Evolutionary conservation across 2,113 vertebrate species (phyloP).

Genomic region (Monopterus albus): DNA sequence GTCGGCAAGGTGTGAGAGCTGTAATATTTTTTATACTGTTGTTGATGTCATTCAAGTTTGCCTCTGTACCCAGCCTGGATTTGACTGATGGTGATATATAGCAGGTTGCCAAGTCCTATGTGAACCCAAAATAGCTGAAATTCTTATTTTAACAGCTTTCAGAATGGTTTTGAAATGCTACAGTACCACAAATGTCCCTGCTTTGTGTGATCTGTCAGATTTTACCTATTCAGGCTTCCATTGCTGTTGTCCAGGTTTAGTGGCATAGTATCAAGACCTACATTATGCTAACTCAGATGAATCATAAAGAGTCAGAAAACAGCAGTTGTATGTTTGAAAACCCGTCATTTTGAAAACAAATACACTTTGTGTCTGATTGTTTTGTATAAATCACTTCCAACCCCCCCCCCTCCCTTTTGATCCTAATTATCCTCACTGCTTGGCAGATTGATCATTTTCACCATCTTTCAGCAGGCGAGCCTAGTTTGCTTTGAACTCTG

Average conservation of each 20-base stretch:
- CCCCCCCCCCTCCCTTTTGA: slow-evolving; percentile 6
- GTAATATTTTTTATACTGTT: slow-evolving; percentile 17
- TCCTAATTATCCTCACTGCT: slow-evolving; percentile 35
- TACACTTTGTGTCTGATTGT: not conserved
- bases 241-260: not conserved
- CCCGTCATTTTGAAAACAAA: not conserved
- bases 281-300: not conserved
- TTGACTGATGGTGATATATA: too few relatives aligned
- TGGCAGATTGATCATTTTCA: too few relatives aligned
- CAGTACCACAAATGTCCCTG: not conserved
- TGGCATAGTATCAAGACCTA: not conserved
- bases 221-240: not conserved
- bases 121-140: too few relatives aligned
- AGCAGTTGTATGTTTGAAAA: not conserved
- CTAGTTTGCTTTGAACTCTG: slow-evolving; percentile 23
- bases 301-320: not conserved
- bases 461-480: not conserved
- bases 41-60: not conserved
- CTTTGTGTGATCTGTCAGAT: not conserved
- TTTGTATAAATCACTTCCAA: not conserved
- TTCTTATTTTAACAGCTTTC: slow-evolving; percentile 34
- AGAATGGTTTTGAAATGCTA: not conserved
- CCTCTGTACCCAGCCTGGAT: too few relatives aligned
- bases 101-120: too few relatives aligned
- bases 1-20: not conserved